Percentiles rank a stretch among this genome's conserved stretches.
Conservation (phyloP, 2,888 invertebrate species). For the Ormyrus rosae region DNA sequence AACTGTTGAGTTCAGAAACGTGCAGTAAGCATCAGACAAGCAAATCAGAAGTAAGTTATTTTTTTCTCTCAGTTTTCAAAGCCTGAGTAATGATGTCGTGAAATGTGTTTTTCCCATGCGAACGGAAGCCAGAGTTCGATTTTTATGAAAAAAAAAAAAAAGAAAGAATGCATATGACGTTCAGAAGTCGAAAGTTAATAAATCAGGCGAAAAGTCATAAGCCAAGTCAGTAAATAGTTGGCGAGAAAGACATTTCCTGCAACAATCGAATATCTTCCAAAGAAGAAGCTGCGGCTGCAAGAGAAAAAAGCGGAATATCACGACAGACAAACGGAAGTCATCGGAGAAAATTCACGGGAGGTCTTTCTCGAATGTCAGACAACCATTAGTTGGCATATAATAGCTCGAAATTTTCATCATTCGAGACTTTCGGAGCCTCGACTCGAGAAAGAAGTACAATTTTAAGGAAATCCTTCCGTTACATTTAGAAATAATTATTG, state of each 20-base stretch:
- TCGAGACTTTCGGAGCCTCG: no score
- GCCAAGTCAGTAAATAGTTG: background rate
- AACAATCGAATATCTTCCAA: constrained; percentile 31
- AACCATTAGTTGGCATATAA: constrained; percentile 34
- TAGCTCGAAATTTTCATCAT: background rate
- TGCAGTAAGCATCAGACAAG: no score
- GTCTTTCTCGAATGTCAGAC: constrained; percentile 24
- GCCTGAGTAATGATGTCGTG: no score
- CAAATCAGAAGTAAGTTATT: no score
- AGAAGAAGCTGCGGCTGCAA: constrained; percentile 32
- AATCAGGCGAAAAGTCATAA: constrained; percentile 24
- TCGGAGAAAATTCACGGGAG: constrained; percentile 48
- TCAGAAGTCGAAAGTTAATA: constrained; percentile 26
- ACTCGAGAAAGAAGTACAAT: no score
- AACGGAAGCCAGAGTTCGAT: constrained; percentile 18
- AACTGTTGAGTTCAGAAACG: no score
- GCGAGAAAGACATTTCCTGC: constrained; percentile 53
- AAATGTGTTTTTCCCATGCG: constrained; percentile 8
- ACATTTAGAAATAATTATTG: background rate
- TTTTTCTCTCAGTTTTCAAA: no score
- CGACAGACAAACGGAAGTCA: constrained; percentile 56
- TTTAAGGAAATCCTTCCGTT: background rate
- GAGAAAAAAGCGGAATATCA: constrained; percentile 7
- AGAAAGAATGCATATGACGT: no score
- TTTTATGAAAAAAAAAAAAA: background rate